Evolutionary conservation across 2,797 vertebrate species (phyloP).

Genomic region (Catharus ustulatus): DNA sequence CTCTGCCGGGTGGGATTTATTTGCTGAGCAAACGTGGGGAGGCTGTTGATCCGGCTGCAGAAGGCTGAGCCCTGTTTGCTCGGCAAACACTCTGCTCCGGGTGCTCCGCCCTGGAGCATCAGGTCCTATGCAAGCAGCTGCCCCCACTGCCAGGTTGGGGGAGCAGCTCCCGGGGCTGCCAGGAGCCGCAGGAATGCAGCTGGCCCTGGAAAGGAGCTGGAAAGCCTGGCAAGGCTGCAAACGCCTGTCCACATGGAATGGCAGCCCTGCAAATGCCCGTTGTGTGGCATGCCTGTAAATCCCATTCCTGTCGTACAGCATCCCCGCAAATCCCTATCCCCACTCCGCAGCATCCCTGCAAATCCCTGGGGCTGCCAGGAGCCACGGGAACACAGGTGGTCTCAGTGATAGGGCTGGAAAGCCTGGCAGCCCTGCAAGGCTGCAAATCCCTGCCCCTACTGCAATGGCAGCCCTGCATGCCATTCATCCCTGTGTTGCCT

Average conservation of each 20-base stretch:
- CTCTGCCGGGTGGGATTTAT: neutral
- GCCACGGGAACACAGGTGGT: neutral
- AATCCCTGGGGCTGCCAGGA: neutral
- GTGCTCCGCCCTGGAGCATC: neutral
- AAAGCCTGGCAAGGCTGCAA: neutral
- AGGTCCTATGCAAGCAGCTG: neutral
- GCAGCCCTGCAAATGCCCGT: neutral
- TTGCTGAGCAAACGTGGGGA: neutral
- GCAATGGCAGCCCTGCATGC: neutral
- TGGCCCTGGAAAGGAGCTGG: neutral
- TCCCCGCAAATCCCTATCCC: neutral
- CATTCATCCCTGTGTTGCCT: neutral
- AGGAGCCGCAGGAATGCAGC: neutral
- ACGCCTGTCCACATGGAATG: rapidly evolving
- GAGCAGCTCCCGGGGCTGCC: neutral
- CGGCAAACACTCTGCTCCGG: neutral
- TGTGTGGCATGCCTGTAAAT: neutral
- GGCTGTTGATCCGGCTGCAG: neutral
- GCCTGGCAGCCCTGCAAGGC: neutral
- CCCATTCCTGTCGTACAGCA: neutral
- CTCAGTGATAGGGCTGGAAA: neutral
- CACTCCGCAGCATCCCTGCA: neutral
- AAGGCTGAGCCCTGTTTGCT: constrained; percentile 8
- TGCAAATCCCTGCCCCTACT: neutral
- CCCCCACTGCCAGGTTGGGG: neutral